phyloP scores from a whole-genome alignment of 2,888 invertebrate genomes.

The Arctia plantaginis region DNA sequence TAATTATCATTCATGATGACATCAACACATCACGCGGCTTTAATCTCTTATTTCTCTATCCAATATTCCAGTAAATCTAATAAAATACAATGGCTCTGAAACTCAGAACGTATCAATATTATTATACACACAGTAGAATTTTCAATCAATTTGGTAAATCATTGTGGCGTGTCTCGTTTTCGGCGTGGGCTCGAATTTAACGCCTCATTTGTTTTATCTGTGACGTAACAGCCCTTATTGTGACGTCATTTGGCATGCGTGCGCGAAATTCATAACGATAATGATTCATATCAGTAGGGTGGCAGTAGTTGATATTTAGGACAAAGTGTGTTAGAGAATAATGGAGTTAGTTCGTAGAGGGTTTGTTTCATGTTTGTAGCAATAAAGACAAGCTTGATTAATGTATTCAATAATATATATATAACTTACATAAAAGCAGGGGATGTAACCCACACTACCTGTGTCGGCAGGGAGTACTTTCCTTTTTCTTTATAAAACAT shows the following conservation, averaged over 20 bases:
- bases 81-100: neutral
- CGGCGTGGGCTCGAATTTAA: conserved; percentile 50
- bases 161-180: conserved; percentile 51
- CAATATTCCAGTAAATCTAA: conserved; percentile 1
- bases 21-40: neutral
- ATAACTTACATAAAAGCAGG: neutral
- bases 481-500: no score
- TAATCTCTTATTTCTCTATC: neutral
- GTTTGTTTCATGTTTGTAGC: neutral
- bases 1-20: no score
- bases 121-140: conserved; percentile 45
- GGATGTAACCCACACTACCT: neutral
- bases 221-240: conserved; percentile 49
- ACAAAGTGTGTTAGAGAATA: conserved; percentile 2
- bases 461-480: neutral
- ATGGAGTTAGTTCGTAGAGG: neutral
- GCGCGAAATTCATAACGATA: conserved; percentile 40
- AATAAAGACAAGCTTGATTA: neutral
- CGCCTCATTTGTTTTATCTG: conserved; percentile 59
- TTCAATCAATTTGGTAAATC: conserved; percentile 55
- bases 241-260: conserved; percentile 45
- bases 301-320: conserved; percentile 6
- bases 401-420: neutral
- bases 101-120: conserved; percentile 26
- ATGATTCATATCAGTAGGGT: conserved; percentile 30